A percentile compares a stretch with the other conserved stretches of the same genome.
phyloP scores from a whole-genome alignment of 1,140 invertebrate species.

The Heliothis virescens region DNA sequence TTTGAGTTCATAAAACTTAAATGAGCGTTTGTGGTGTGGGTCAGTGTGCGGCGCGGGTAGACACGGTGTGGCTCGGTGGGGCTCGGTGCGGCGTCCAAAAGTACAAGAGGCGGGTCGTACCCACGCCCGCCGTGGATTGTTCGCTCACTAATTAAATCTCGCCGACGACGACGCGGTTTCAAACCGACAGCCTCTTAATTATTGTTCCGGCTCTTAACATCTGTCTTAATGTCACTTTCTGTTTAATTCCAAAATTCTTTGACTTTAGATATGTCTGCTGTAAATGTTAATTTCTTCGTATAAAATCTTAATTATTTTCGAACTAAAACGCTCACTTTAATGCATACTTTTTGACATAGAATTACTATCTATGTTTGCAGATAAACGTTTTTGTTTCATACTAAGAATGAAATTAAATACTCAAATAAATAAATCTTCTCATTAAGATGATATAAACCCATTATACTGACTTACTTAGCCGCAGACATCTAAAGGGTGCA shows the following conservation, averaged over 20 bases:
- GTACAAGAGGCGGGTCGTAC: constrained; percentile 49
- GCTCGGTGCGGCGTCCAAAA: constrained; percentile 20
- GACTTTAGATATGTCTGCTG: constrained; percentile 55
- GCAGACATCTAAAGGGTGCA: not conserved
- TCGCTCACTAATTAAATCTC: constrained; percentile 84
- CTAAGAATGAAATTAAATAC: not conserved
- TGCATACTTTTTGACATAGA: constrained; percentile 20
- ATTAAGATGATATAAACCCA: not conserved
- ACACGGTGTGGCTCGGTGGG: not conserved
- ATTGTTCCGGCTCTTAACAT: constrained; percentile 83
- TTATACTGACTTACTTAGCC: not conserved
- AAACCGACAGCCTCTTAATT: constrained; percentile 84
- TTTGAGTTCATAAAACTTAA: too few species aligned
- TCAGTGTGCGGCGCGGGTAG: not conserved
- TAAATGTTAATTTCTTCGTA: constrained; percentile 60
- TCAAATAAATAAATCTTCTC: constrained; percentile 1
- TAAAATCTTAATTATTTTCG: constrained; percentile 49
- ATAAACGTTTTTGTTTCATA: not conserved
- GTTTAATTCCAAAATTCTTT: constrained; percentile 78
- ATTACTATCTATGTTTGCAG: not conserved
- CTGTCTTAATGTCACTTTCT: constrained; percentile 82
- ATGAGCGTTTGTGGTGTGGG: too few species aligned
- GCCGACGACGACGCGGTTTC: constrained; percentile 78
- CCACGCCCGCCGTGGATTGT: constrained; percentile 64
- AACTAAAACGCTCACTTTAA: constrained; percentile 14